Evolutionary conservation across 2,888 invertebrate genomes (phyloP), one percentile per base, ranked within the genome.

Genomic region (Diplolepis rosae): DNA sequence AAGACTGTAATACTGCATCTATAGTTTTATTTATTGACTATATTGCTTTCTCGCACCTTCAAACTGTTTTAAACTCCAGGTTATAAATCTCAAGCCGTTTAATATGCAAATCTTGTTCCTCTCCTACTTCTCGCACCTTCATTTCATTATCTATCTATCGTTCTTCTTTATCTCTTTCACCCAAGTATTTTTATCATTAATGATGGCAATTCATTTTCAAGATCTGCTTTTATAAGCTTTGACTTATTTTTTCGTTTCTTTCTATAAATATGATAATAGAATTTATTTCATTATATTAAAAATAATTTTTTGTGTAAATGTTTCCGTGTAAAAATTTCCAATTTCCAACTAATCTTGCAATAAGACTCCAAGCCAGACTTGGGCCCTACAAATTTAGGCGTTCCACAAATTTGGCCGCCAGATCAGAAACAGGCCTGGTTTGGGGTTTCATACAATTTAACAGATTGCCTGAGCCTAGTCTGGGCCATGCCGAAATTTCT

Each of bases 51-150:
- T 79, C 78, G 82, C 85, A 83, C 82, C 82, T 81, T 73, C 73
- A 71, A 68, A 72, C 75, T 72, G 72, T 76, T 82, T 78, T 77
- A 72, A 76, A 70, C 74, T 72, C 78, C 75, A 80, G 83, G 87
- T 87, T 88, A 87, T 88, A 88, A 88, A 88, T 88, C 88, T 87
- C 82, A 77, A 87, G 85, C 87, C 88, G 85, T 88, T 88, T 88
- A 87, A 88, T 88, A 88, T 88, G 88, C 85, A 88, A 88, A 88
- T 88, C 75, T 79, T 69, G 67, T 79, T 72, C n/a, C 82, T 80
- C 81, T 79, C 51, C 71, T 70, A 72, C 72, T 72, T 50, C 68
- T 71, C 51, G 69, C 35, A 61, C 52, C 54, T 51, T 54, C 69
- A 48, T 18, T 9, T 22, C 22, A 11, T 22, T 48, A 9, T 9